Conservation (phyloP, 2,797 vertebrate species). For the Nasua narica region DNA sequence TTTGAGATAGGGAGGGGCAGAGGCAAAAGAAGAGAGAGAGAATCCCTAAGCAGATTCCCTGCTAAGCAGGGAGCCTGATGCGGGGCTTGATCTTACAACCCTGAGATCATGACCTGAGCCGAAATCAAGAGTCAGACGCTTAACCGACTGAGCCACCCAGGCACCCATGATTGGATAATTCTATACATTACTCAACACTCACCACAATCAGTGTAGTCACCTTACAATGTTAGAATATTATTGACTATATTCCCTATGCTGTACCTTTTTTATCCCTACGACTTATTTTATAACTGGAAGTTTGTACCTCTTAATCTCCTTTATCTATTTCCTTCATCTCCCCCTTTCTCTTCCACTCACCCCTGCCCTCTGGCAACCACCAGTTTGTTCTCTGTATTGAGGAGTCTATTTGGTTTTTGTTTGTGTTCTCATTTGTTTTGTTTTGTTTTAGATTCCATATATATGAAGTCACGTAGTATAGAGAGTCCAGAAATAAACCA, state of each 20-base stretch:
- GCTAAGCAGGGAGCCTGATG: neutral
- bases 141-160: neutral
- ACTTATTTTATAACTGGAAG: neutral
- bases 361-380: neutral
- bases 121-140: neutral
- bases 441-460: neutral
- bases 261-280: neutral
- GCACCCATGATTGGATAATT: neutral
- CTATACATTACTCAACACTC: neutral
- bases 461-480: neutral
- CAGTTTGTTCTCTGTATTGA: neutral
- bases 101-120: neutral
- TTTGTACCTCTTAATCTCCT: neutral
- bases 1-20: neutral
- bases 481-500: neutral
- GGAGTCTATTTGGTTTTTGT: neutral
- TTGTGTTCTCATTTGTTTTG: neutral
- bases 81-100: neutral
- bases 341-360: neutral
- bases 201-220: neutral
- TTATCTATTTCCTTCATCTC: neutral
- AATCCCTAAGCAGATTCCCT: neutral
- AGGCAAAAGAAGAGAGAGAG: neutral
- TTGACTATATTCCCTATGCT: neutral
- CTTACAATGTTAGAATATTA: neutral